phyloP scores from a whole-genome alignment of 2,113 vertebrate genomes.

The Tympanuchus pallidicinctus region DNA sequence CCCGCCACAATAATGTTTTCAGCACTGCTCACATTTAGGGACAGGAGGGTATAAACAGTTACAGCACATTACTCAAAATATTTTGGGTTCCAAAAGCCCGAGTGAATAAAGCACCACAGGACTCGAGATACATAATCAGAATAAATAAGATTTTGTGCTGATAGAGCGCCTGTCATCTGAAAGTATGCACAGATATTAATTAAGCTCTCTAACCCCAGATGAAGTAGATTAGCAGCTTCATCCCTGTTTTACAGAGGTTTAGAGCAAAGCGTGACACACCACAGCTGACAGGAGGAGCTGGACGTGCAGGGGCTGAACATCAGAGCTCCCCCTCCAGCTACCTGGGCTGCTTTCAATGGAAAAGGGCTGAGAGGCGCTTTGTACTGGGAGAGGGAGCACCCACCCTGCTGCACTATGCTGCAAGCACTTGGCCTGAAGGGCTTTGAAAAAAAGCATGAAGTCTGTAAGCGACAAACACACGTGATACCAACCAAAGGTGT shows the following conservation, averaged over 20 bases:
- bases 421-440: background rate
- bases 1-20: background rate
- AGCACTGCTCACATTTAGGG: background rate
- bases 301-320: background rate
- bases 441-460: background rate
- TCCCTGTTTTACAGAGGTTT: conserved; percentile 48
- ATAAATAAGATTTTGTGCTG: conserved; percentile 32
- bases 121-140: conserved; percentile 9
- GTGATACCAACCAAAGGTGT: background rate
- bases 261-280: conserved; percentile 1
- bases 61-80: background rate
- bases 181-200: conserved; percentile 39
- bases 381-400: conserved; percentile 22
- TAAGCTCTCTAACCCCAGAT: conserved; percentile 52
- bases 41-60: background rate
- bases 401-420: background rate
- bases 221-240: conserved; percentile 57
- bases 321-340: conserved; percentile 52
- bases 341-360: conserved; percentile 54
- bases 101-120: background rate
- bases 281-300: background rate
- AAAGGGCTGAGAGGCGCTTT: background rate
- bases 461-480: background rate
- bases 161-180: background rate
- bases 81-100: conserved; percentile 21